Base-by-base conservation (phyloP, 2,888 invertebrate genomes). In the Schrankia costaestrigalis region DNA sequence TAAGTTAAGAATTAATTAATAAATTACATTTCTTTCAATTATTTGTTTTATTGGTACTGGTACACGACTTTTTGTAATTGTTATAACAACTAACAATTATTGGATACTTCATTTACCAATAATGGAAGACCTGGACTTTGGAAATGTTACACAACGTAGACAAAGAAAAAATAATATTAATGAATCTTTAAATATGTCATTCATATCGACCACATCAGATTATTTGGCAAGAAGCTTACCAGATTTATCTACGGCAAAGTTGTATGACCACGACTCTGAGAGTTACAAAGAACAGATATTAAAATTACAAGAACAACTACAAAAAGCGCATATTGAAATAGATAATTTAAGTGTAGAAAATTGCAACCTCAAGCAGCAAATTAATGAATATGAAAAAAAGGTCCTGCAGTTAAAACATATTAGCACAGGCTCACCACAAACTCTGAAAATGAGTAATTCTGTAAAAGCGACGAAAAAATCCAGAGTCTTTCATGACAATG, bases 241-340 rank as follows among this genome's bases (percentile, higher is more conserved):
- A n/a, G 23, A 30, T 23, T 8, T 30, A 6, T 22, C 30, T n/a
- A 23, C 30, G 7, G n/a, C 15, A 30, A 9, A 14, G 9, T 9
- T 30, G 14, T 15, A 18, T 9, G 14, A 10, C 5, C 23, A 30
- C 22, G 15, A 30, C 11, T 3, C 7, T 9, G 15, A 30, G 23
- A n/a, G 7, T 2, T 23, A 15, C 15, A 23, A 15, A 15, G 15
- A 30, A 15, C 8, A 30, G 23, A 23, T 23, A 11, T 1, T 9
- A 8, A 5, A 19, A n/a, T 21, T 29, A 10, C 12, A 29, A 9
- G 13, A 21, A 12, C 12, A 29, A 23, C 11, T 30, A 22, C 7
- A 9, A 14, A 30, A 23, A 30, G 22, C 30, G 10, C 30, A 30
- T 11, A 4, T 4, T 10, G 30, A 30, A 15, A 30, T 30, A 12